These are phyloP conservation scores for Arenicola marina DNA, from an alignment of 2,888 invertebrate genomes.

Conservation along the genomic window DNA sequence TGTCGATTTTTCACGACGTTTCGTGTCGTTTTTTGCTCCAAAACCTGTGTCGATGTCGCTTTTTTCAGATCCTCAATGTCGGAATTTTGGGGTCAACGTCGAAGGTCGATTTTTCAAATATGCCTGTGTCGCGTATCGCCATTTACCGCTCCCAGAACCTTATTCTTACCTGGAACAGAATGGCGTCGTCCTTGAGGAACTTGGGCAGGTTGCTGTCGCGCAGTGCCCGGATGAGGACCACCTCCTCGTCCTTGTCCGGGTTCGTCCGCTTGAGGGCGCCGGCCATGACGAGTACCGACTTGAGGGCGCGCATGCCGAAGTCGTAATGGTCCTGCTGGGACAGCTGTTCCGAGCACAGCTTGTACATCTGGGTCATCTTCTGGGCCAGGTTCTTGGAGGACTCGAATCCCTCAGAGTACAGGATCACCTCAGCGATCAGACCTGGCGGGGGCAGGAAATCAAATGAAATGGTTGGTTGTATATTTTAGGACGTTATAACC, in stretches of 20 bases:
- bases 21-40: too few species aligned
- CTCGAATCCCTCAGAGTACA: slow-evolving; percentile 93
- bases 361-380: slow-evolving; percentile 93
- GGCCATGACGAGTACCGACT: slow-evolving; percentile 84
- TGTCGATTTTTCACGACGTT: too few species aligned
- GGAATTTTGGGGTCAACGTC: too few species aligned
- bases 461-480: slow-evolving; percentile 4
- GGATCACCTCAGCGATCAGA: slow-evolving; percentile 80
- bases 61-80: too few species aligned
- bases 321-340: slow-evolving; percentile 91
- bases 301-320: slow-evolving; percentile 73
- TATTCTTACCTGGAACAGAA: slow-evolving; percentile 72
- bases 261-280: slow-evolving; percentile 83
- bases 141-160: too few species aligned
- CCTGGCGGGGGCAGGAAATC: slow-evolving; percentile 36
- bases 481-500: too few species aligned
- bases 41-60: too few species aligned
- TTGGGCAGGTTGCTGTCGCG: slow-evolving; percentile 90
- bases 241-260: slow-evolving; percentile 82
- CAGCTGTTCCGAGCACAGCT: slow-evolving; percentile 85
- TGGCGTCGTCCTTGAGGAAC: slow-evolving; percentile 82
- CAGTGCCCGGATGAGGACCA: slow-evolving; percentile 76
- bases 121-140: too few species aligned
- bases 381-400: slow-evolving; percentile 83
- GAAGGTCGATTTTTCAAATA: too few species aligned